Percentiles rank a stretch among this genome's conserved stretches.
These are phyloP conservation scores for Sminthurides bifidus DNA, from an alignment of 1,140 invertebrate species.

Conservation along the genomic window DNA sequence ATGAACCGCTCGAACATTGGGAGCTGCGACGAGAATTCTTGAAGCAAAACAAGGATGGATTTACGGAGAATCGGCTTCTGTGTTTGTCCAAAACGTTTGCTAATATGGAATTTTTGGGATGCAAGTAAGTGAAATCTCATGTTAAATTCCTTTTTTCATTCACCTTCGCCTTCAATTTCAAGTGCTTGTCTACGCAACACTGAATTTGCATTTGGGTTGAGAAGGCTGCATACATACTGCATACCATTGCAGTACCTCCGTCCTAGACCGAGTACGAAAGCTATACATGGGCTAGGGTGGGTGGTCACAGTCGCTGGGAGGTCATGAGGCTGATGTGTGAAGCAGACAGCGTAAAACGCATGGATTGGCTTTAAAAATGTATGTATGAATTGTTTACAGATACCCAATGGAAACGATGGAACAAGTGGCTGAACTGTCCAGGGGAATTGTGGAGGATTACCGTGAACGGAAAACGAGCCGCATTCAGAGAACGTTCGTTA, in stretches of 20 bases:
- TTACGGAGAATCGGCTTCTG: constrained; percentile 54
- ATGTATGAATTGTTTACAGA: constrained; percentile 42
- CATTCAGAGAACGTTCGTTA: constrained; percentile 60
- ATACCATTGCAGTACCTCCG: no score
- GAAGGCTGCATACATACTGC: no score
- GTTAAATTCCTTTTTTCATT: constrained; percentile 6
- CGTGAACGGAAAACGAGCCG: constrained; percentile 53
- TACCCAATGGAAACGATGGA: constrained; percentile 70
- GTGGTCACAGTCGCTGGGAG: no score
- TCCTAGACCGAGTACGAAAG: no score
- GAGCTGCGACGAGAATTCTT: constrained; percentile 61
- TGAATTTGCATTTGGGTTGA: no score
- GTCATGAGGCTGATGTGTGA: no score
- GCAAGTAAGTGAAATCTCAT: constrained; percentile 46
- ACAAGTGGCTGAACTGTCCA: constrained; percentile 55
- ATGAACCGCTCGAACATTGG: constrained; percentile 76
- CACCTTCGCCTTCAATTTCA: no score
- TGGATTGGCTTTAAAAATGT: no score
- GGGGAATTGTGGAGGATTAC: constrained; percentile 55
- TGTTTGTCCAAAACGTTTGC: constrained; percentile 70
- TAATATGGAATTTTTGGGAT: constrained; percentile 71
- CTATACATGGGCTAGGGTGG: no score
- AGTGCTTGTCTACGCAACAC: background rate
- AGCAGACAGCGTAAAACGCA: no score
- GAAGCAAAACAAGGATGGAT: constrained; percentile 53